Conservation (phyloP, 2,888 invertebrate genomes). For the Patella ulyssiponensis region DNA sequence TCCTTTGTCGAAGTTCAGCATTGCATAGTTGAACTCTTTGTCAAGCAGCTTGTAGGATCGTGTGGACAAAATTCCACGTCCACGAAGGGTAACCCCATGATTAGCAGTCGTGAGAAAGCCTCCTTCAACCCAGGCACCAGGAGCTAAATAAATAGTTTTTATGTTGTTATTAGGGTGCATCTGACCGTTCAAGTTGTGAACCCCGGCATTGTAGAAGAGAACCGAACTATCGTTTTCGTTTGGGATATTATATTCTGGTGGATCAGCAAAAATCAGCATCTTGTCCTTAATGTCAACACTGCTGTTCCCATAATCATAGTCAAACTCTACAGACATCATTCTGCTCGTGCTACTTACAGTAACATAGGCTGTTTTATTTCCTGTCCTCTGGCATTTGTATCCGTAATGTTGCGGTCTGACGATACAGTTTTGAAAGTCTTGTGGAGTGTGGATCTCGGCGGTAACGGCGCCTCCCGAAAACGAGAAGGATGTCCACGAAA, state of each 20-base stretch:
- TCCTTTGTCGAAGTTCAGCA: constrained; percentile 26
- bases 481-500: constrained; percentile 31
- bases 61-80: constrained; percentile 23
- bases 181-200: constrained; percentile 27
- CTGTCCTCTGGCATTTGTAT: constrained; percentile 18
- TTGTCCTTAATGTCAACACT: constrained; percentile 27
- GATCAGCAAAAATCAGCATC: constrained; percentile 30
- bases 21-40: constrained; percentile 1
- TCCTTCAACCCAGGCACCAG: constrained; percentile 28
- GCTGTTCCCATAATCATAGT: constrained; percentile 24
- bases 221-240: constrained; percentile 20
- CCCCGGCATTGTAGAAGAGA: constrained; percentile 25
- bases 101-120: constrained; percentile 22
- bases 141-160: constrained; percentile 28
- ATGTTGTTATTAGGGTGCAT: constrained; percentile 14
- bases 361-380: constrained; percentile 25
- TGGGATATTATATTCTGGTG: constrained; percentile 24
- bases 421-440: constrained; percentile 25
- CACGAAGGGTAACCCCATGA: constrained; percentile 23
- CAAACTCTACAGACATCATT: constrained; percentile 35
- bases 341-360: constrained; percentile 17
- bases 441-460: constrained; percentile 27
- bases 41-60: constrained; percentile 19
- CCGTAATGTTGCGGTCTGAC: constrained; percentile 25
- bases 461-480: constrained; percentile 20